Percentiles rank a stretch among this genome's conserved stretches.
phyloP scores from a whole-genome alignment of 1,140 invertebrate species.

The Sogatella furcifera region DNA sequence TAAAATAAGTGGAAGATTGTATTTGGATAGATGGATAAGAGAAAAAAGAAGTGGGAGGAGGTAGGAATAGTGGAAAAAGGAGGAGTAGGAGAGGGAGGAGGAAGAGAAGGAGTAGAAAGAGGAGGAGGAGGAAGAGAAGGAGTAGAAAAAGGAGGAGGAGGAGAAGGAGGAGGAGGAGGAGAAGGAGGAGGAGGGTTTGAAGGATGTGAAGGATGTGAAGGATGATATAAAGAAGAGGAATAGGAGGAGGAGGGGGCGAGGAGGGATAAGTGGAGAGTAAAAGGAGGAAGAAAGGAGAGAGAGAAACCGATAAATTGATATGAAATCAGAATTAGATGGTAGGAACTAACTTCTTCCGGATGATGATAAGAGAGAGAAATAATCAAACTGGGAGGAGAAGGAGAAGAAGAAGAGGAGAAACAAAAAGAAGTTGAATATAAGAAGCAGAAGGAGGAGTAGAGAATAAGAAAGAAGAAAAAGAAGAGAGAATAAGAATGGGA shows the following conservation, averaged over 20 bases:
- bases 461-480: too few relatives aligned
- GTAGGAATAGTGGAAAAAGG: neutral
- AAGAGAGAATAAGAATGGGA: neutral
- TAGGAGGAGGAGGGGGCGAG: neutral
- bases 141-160: neutral
- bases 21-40: too few relatives aligned
- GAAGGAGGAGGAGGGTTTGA: neutral
- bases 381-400: neutral
- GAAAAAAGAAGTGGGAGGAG: too few relatives aligned
- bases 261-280: too few relatives aligned
- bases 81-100: neutral
- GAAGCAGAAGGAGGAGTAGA: too few relatives aligned
- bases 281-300: neutral
- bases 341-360: too few relatives aligned
- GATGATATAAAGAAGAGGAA: neutral
- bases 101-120: neutral
- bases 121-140: neutral
- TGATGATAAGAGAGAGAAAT: too few relatives aligned
- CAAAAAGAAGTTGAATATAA: too few relatives aligned
- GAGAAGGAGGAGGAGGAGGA: neutral
- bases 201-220: neutral
- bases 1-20: too few relatives aligned
- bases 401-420: neutral
- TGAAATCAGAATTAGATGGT: too few relatives aligned
- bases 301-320: too few relatives aligned